Evolutionary conservation across 2,888 invertebrate genomes (phyloP).

Genomic region (Willowsia nigromaculata): DNA sequence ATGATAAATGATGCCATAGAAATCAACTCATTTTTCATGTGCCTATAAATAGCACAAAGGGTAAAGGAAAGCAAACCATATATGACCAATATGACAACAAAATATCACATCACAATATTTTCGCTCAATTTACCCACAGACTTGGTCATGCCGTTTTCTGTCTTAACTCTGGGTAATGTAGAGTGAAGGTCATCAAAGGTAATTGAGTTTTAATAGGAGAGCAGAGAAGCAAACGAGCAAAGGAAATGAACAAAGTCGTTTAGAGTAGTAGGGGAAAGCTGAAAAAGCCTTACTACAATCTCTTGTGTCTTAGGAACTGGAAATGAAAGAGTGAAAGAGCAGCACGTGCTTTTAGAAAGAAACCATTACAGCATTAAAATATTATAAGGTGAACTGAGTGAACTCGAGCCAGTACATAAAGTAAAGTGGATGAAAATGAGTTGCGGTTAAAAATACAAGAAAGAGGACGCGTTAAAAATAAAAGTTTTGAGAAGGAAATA

Average conservation of each 20-base stretch:
- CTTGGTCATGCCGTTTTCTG: too few species aligned
- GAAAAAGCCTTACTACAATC: background rate
- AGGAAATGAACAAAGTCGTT: too few species aligned
- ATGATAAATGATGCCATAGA: too few species aligned
- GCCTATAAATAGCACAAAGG: too few species aligned
- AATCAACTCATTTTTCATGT: too few species aligned
- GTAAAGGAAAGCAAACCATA: too few species aligned
- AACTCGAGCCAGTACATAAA: background rate
- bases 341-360: background rate
- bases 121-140: too few species aligned
- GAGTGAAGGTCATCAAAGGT: constrained; percentile 22
- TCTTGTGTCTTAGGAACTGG: too few species aligned
- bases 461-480: background rate
- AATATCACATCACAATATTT: too few species aligned
- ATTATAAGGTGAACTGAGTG: background rate
- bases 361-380: background rate
- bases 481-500: background rate
- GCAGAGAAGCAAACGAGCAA: background rate
- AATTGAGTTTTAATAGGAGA: constrained; percentile 28
- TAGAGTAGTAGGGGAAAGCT: too few species aligned
- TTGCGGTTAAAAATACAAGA: constrained; percentile 6
- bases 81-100: too few species aligned
- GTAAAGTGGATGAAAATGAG: background rate
- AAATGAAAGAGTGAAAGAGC: background rate
- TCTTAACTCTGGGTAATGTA: too few species aligned